Conservation (phyloP, 2,888 invertebrate genomes). For the Pharmacophagus antenor region DNA sequence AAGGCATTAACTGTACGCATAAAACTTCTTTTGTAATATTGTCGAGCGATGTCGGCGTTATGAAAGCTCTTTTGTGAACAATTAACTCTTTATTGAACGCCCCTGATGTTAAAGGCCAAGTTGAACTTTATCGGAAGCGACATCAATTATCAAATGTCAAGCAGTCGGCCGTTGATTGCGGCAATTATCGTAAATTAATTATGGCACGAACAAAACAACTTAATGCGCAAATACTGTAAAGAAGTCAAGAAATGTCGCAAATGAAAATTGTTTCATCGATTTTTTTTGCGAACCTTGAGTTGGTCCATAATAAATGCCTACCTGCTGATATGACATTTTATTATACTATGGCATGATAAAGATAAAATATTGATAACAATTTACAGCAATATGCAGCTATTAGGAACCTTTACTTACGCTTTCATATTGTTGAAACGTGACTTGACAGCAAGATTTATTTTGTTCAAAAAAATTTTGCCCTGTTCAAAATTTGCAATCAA, state of each 20-base stretch:
- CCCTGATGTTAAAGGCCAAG: conserved; percentile 15
- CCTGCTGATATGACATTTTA: conserved; percentile 21
- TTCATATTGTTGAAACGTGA: background rate
- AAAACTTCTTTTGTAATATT: conserved; percentile 25
- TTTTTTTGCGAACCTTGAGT: conserved; percentile 26
- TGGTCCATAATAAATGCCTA: conserved; percentile 19
- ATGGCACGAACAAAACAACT: conserved; percentile 7
- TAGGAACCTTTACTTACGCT: conserved; percentile 12
- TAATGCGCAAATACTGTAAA: conserved; percentile 1
- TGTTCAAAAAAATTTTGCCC: no score
- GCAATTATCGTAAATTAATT: conserved; percentile 11
- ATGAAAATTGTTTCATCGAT: background rate
- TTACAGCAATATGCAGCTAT: conserved; percentile 7
- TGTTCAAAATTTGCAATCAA: no score
- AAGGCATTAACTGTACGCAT: conserved; percentile 20
- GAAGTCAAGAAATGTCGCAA: background rate
- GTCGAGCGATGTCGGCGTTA: conserved; percentile 6
- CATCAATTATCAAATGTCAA: conserved; percentile 21
- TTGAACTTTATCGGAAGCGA: conserved; percentile 19
- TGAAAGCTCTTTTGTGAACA: conserved; percentile 27
- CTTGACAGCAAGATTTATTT: background rate
- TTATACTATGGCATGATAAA: conserved; percentile 19
- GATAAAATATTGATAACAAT: conserved; percentile 23
- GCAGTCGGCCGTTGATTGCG: conserved; percentile 9
- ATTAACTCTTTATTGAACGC: conserved; percentile 25